These are phyloP conservation scores for Pangasius krempfi DNA, from an alignment of 2,797 vertebrate species.

Conservation along the genomic window DNA sequence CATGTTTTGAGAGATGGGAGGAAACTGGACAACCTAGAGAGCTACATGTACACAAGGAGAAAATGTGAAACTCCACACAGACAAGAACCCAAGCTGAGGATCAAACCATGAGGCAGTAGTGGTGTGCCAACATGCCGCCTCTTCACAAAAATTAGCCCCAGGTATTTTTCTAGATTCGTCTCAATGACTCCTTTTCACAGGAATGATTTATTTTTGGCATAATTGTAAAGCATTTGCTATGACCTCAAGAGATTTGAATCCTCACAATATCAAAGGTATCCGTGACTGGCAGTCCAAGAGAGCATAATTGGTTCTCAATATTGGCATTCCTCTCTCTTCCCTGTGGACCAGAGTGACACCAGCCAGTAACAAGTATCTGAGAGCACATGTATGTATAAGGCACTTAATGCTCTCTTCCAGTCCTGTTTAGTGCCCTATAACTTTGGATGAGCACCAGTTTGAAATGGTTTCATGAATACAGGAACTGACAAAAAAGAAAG, in stretches of 20 bases:
- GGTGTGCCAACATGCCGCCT: neutral
- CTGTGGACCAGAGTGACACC: conserved; percentile 17
- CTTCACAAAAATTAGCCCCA: conserved; percentile 18
- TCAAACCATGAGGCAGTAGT: neutral
- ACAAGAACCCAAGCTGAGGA: neutral
- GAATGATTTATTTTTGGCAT: neutral
- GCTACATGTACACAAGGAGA: too few relatives aligned
- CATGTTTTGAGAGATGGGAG: neutral
- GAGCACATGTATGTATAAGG: conserved; percentile 7
- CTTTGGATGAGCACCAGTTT: neutral
- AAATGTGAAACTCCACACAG: neutral
- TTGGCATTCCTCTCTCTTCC: conserved; percentile 9
- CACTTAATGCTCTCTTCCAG: conserved; percentile 2
- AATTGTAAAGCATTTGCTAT: neutral
- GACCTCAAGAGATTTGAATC: neutral
- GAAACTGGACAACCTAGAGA: neutral
- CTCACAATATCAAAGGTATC: neutral
- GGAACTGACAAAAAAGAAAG: neutral
- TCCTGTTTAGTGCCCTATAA: neutral
- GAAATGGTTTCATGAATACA: neutral
- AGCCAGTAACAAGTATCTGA: conserved; percentile 11
- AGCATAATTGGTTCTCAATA: conserved; percentile 26
- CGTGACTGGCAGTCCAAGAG: neutral
- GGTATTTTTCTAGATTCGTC: neutral
- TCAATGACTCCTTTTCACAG: conserved; percentile 2